Base-by-base conservation (phyloP, 30 jellyfish, hydroid and myxozoan species). In the Catostylus mosaicus region DNA sequence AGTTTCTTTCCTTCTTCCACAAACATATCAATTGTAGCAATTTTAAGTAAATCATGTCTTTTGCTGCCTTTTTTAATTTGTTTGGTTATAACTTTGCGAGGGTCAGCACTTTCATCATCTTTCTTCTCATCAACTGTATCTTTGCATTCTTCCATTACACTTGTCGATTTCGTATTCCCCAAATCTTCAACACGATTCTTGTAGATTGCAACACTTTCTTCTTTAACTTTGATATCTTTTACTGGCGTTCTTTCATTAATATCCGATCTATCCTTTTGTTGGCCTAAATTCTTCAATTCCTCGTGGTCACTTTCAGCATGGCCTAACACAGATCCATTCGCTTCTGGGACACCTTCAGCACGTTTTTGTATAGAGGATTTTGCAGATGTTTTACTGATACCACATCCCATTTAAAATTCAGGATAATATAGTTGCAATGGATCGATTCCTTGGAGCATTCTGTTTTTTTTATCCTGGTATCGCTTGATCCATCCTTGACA, bases 401-500 rank as follows among this genome's bases (percentile, higher is more conserved):
- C 88, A 40, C 88, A 77, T 77, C 88, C 88, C 88, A 77, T 77
- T 8, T 23, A 68, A 6, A 9, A 50, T 6, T 6, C 54, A 43
- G n/a, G n/a, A n/a, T n/a, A n/a, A n/a, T n/a, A n/a, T n/a, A n/a
- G n/a, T n/a, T n/a, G n/a, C n/a, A n/a, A n/a, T n/a, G n/a, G n/a
- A n/a, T n/a, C n/a, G n/a, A n/a, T n/a, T n/a, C n/a, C n/a, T n/a
- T n/a, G n/a, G n/a, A n/a, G n/a, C n/a, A n/a, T n/a, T n/a, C n/a
- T n/a, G n/a, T n/a, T n/a, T n/a, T n/a, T n/a, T n/a, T n/a, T n/a
- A n/a, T n/a, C n/a, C n/a, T n/a, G n/a, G n/a, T n/a, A n/a, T n/a
- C n/a, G n/a, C n/a, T n/a, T n/a, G n/a, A n/a, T n/a, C n/a, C n/a
- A n/a, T n/a, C n/a, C n/a, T n/a, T n/a, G n/a, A n/a, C n/a, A n/a